A percentile compares a stretch with the other conserved stretches of the same genome.
phyloP scores from a whole-genome alignment of 2,797 vertebrate species.

The Tiaroga cobitis region DNA sequence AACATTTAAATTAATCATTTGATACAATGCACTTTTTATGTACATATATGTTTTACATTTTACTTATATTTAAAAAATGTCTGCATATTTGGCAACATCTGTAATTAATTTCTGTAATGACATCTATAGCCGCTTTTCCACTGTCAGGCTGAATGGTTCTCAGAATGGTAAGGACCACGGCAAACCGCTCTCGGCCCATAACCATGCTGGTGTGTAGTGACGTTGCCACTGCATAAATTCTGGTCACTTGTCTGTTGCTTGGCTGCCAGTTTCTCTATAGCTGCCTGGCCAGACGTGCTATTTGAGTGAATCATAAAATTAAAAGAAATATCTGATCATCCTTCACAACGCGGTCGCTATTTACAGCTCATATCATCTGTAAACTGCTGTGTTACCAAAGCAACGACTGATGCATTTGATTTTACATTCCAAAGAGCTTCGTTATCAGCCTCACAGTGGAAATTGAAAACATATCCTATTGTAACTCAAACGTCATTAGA shows the following conservation, averaged over 20 bases:
- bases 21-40: neutral
- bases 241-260: neutral
- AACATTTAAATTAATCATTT: too few species aligned
- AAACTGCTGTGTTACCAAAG: neutral
- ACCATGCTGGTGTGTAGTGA: neutral
- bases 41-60: neutral
- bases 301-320: neutral
- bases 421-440: neutral
- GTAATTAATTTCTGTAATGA: neutral
- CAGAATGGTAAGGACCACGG: too few species aligned
- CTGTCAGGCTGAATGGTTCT: neutral
- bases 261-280: neutral
- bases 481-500: neutral
- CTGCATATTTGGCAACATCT: neutral
- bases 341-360: neutral
- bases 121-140: neutral
- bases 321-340: neutral
- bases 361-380: neutral
- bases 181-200: neutral
- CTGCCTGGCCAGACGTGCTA: neutral
- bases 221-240: neutral
- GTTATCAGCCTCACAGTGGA: neutral
- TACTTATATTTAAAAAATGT: neutral
- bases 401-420: neutral
- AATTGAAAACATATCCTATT: neutral